Conservation (phyloP, 2,113 vertebrate genomes). For the Zeus faber region DNA sequence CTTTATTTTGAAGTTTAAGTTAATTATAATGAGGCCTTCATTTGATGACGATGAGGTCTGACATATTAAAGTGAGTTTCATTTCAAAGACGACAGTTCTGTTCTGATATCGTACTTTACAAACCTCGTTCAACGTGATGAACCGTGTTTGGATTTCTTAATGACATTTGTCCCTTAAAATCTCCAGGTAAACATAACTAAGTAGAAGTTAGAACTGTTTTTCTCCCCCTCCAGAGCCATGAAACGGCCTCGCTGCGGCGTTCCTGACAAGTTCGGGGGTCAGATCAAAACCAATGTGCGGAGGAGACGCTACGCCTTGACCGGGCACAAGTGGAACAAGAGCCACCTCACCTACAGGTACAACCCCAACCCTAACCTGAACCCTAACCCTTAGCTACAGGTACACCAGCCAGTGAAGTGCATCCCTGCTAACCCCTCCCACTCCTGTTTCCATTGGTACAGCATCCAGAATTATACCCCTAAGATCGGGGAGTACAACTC, state of each 20-base stretch:
- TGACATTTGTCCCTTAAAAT: slow-evolving; percentile 18
- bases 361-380: background rate
- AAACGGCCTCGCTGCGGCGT: slow-evolving; percentile 92
- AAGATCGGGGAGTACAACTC: slow-evolving; percentile 92
- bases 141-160: background rate
- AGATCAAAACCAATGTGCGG: slow-evolving; percentile 90
- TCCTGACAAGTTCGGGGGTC: slow-evolving; percentile 90
- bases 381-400: no score
- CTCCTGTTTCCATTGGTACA: slow-evolving; percentile 36
- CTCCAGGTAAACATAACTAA: background rate
- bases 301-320: slow-evolving; percentile 91
- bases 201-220: no score
- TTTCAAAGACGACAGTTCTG: no score
- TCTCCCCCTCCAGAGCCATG: slow-evolving; percentile 83
- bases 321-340: slow-evolving; percentile 89
- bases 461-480: slow-evolving; percentile 96
- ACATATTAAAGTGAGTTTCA: no score
- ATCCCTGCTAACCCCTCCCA: no score
- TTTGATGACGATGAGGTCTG: no score
- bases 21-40: no score
- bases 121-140: no score
- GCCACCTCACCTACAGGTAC: slow-evolving; percentile 91
- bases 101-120: no score
- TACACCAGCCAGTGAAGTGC: no score
- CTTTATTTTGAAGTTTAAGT: no score